Evolutionary conservation across 2,113 vertebrate species (phyloP), one percentile per base, ranked within the genome.

Genomic region (Hoplias malabaricus): DNA sequence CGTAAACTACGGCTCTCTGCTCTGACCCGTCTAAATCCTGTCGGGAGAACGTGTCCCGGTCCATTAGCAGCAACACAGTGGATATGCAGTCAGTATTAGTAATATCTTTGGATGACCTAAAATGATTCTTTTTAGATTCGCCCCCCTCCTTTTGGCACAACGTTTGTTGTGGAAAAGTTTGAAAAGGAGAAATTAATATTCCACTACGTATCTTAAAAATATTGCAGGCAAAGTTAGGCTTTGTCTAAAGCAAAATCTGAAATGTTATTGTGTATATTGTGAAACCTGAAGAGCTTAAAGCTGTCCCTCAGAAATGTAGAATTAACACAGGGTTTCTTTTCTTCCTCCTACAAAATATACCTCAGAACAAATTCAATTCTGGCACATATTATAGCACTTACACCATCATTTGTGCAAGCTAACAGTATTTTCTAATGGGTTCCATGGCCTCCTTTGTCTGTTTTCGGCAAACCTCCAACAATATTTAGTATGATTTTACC

Each of bases 1-100:
- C 85, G 88, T 92, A 42, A 95, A 95, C 79, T 96, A 98, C 5
- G 95, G 95, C 85, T 97, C 96, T 80, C 90, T 97, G 86, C 95
- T 92, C 86, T 98, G 93, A 94, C 16, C 34, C 33, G 21, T 59
- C 69, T 29, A 23, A 53, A 34, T 36, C 31, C 36, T 59, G 50
- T 27, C 36, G 40, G 50, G 50, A 36, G 48, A 69, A 36, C 48
- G 25, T 56, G 53, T 79, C 25, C 70, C 56, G 50, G 62, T 78
- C 59, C 67, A 61, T 71, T 69, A 36, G 53, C 50, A 42, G 63
- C 63, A 69, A 53, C 36, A 54, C 6, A 61, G 46, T 56, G 46
- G 73, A 80, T 57, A 61, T 36, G 61, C 62, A 80, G 68, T 68
- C 77, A 68, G 73, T 76, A 54, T 75, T 76, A 68, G 73, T 76